Base-by-base conservation (phyloP, 2,888 invertebrate genomes). In the Drosophila helvetica region DNA sequence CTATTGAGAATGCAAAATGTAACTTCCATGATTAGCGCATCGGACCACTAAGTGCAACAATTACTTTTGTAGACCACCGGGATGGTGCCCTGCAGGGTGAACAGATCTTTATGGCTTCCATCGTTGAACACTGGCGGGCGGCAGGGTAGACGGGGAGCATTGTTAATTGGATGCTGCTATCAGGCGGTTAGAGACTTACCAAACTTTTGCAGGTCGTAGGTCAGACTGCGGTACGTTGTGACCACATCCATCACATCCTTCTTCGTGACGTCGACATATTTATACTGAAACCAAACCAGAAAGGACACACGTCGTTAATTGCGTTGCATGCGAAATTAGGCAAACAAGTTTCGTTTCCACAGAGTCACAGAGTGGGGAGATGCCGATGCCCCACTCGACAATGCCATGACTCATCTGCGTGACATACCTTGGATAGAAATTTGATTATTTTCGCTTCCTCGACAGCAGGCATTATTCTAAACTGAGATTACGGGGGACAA, bases 11-110 rank as follows among this genome's bases (percentile, higher is more conserved):
- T 17, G 25, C 3, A 42, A 42, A 38, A 19, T 54, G 30, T 25
- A 45, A 48, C 42, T 30, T 22, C 27, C 33, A 19, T 17, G 1
- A 38, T 15, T n/a, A 18, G 8, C 1, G 8, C 17, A 6, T 8
- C 7, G 42, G 9, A 45, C 8, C n/a, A 18, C 8, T n/a, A 18
- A 7, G 45, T 12, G 9, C n/a, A 15, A 15, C 46, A 93, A 97
- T 96, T 78, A 93, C 97, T 96, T 94, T 96, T 98, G 91, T 96
- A 98, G 59, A 94, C 93, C 1, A 99, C 97, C 48, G 98, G 99
- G 87, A 99, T 97, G 8, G 98, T 99, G 59, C 99, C 99, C 89
- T 95, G 94, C 58, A 99, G 93, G 91, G 96, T 96, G 45, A 98
- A 93, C 76, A 99, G 93, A 63, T 97, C 96, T 92, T 96, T 96